Evolutionary conservation across 2,113 vertebrate genomes (phyloP).

Genomic region (Varanus komodoensis): DNA sequence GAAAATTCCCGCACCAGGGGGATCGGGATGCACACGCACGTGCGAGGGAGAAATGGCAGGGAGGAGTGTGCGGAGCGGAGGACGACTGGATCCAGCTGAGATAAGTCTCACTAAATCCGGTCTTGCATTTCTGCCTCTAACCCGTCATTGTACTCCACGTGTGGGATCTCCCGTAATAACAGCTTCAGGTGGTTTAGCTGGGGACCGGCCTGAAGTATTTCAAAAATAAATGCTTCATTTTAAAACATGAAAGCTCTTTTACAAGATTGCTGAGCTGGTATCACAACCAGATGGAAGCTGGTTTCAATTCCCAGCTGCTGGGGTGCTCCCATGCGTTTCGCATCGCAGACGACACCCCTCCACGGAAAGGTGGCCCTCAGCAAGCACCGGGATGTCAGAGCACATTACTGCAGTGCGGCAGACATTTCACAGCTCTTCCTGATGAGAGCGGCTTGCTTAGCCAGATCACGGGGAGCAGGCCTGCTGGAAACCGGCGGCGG

Average conservation of each 20-base stretch:
- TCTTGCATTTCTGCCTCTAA: neutral
- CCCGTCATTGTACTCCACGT: neutral
- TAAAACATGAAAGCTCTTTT: slow-evolving; percentile 12
- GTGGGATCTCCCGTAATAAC: neutral
- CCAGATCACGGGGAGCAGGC: neutral
- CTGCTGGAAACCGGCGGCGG: neutral
- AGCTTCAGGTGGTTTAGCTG: neutral
- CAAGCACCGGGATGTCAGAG: neutral
- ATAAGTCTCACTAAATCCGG: neutral
- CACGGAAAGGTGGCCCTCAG: neutral
- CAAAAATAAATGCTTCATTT: slow-evolving; percentile 1
- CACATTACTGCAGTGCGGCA: neutral
- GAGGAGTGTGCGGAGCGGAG: neutral
- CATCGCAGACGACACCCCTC: neutral
- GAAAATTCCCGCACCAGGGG: neutral
- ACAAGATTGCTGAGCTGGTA: neutral
- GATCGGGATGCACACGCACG: neutral
- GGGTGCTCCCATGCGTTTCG: neutral
- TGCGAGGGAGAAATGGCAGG: neutral
- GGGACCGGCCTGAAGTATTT: neutral
- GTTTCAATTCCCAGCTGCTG: neutral
- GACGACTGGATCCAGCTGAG: neutral
- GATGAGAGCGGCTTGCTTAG: neutral
- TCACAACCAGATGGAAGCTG: slow-evolving; percentile 25
- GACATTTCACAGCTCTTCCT: neutral